These are phyloP conservation scores for Cyrtonyx montezumae DNA, from an alignment of 2,113 vertebrate genomes.

Conservation along the genomic window DNA sequence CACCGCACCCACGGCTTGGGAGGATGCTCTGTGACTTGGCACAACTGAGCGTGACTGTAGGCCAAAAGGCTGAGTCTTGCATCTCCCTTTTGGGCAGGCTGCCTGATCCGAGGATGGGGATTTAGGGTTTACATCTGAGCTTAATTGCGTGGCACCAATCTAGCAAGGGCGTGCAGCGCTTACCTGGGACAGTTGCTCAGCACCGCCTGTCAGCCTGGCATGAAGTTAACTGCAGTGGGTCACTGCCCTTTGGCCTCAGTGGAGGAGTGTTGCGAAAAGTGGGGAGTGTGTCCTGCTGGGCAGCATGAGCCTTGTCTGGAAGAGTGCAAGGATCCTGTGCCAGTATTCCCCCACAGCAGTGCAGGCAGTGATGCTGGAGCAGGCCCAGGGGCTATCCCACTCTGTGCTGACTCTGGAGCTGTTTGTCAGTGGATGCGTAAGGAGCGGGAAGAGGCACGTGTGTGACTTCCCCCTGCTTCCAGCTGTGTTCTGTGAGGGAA, in stretches of 20 bases:
- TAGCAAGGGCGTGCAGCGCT: rapidly evolving
- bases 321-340: neutral
- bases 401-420: neutral
- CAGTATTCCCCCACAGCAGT: slow-evolving; percentile 30
- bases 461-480: neutral
- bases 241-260: neutral
- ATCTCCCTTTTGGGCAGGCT: neutral
- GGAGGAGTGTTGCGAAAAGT: neutral
- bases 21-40: neutral
- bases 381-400: neutral
- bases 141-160: rapidly evolving
- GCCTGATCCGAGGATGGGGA: neutral
- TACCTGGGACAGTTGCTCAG: neutral
- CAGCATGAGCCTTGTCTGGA: slow-evolving; percentile 17
- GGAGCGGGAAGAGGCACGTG: neutral
- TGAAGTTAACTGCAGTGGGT: neutral
- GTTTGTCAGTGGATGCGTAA: neutral
- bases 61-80: neutral
- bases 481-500: slow-evolving; percentile 26
- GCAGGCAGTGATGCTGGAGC: neutral
- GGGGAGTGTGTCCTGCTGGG: neutral
- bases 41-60: rapidly evolving
- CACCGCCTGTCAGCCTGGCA: neutral
- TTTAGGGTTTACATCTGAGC: neutral
- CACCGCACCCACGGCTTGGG: rapidly evolving